These are phyloP conservation scores for Tetheella fluctuosa DNA, from an alignment of 2,888 invertebrate genomes.

Conservation along the genomic window DNA sequence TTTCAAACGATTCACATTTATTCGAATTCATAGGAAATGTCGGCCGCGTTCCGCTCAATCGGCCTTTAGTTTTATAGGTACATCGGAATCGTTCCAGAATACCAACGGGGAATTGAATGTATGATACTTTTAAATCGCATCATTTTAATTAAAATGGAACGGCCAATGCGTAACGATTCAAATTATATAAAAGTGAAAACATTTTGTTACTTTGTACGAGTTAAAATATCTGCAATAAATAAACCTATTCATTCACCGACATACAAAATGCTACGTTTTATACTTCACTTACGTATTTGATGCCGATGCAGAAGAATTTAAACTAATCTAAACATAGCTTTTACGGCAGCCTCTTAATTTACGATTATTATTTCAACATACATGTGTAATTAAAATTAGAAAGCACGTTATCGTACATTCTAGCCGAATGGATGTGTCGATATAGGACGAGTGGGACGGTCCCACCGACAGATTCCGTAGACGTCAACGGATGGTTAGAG, in stretches of 20 bases:
- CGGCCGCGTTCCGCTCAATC: neutral
- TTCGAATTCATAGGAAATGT: constrained; percentile 9
- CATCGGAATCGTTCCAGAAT: constrained; percentile 1
- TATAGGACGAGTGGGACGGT: neutral
- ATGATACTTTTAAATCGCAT: neutral
- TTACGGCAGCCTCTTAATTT: constrained; percentile 15
- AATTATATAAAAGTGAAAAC: neutral
- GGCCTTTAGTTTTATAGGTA: constrained; percentile 1
- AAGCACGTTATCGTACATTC: constrained; percentile 20
- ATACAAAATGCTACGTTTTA: neutral
- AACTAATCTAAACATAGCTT: constrained; percentile 10
- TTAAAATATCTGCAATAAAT: neutral
- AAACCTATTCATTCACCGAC: neutral
- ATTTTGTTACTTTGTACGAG: constrained; percentile 1
- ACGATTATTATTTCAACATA: constrained; percentile 17
- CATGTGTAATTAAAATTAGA: constrained; percentile 28
- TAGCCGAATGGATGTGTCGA: neutral
- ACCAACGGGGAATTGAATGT: neutral
- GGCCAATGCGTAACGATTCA: constrained; percentile 1
- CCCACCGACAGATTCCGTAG: constrained; percentile 19
- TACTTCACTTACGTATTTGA: neutral
- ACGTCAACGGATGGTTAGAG: constrained; percentile 31
- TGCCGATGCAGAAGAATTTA: constrained; percentile 7
- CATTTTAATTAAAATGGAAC: neutral
- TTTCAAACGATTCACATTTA: constrained; percentile 12